Percentiles rank a stretch among this genome's conserved stretches.
These are phyloP conservation scores for Parotocinclus haroldoi DNA, from an alignment of 2,797 vertebrate species.

Conservation along the genomic window DNA sequence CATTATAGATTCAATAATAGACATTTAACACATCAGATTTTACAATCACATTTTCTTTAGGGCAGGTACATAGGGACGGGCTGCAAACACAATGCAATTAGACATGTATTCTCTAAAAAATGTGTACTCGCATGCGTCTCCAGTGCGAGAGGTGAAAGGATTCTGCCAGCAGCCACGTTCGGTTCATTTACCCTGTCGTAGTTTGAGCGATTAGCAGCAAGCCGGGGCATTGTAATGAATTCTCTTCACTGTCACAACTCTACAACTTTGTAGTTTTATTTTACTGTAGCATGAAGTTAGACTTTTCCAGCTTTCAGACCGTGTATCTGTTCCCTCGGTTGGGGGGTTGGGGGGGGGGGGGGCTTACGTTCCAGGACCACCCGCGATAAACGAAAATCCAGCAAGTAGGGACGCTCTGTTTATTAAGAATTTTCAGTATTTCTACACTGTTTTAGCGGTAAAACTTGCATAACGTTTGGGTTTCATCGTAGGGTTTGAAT, in stretches of 20 bases:
- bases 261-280: no score
- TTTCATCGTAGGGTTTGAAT: no score
- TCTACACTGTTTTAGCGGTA: no score
- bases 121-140: neutral
- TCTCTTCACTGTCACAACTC: neutral
- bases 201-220: neutral
- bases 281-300: no score
- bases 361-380: no score
- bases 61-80: neutral
- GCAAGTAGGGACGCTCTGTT: no score
- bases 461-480: no score
- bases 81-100: conserved; percentile 14
- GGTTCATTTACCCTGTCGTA: neutral
- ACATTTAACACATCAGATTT: conserved; percentile 49
- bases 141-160: neutral
- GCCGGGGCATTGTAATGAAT: neutral
- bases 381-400: no score
- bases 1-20: conserved; percentile 51
- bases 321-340: no score
- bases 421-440: no score
- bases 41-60: conserved; percentile 51
- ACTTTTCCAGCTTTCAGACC: no score
- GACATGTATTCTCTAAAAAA: neutral
- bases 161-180: conserved; percentile 8
- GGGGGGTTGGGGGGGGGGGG: no score